Evolutionary conservation across 2,888 invertebrate genomes (phyloP), one percentile per base, ranked within the genome.

Genomic region (Linnaemya vulpina): DNA sequence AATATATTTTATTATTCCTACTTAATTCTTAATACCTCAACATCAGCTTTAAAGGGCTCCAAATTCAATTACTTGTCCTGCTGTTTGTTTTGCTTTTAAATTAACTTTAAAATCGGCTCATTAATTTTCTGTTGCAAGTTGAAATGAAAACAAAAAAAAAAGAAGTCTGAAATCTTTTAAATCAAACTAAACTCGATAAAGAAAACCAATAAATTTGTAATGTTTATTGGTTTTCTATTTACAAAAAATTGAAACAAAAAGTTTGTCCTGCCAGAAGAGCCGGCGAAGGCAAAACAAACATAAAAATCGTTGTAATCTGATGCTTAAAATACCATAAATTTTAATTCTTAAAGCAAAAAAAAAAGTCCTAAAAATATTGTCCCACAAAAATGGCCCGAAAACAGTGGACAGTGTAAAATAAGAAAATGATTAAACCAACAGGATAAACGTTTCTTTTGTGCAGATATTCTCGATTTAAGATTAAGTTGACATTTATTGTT

Each of bases 401-500:
- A 55, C n/a, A 46, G 22, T 63, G 68, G 74, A 20, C 71, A 74
- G 17, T 74, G 75, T 75, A 35, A 22, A 71, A 35, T 5, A 53
- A 20, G 46, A 73, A 53, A 43, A 17, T 49, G 25, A 17, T 22
- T 58, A 22, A 67, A 55, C 15, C 30, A 46, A 17, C 35, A 11
- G 38, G 68, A 51, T 30, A 76, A 49, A n/a, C 62, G 35, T 58
- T 9, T 15, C 40, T 38, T 43, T 70, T 51, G 53, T 13, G 20
- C 53, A 7, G n/a, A 46, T 74, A 40, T 73, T 74, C 86, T 89
- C 87, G 88, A 89, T 92, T 91, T 90, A 90, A 90, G 91, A 90
- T 92, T 92, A 92, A 91, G 91, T 70, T 91, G 92, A 91, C 92
- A 91, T 92, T 92, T 92, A 91, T 91, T 91, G 91, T 91, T 91